Conservation (phyloP, 2,113 vertebrate species). For the Sminthopsis crassicaudata region DNA sequence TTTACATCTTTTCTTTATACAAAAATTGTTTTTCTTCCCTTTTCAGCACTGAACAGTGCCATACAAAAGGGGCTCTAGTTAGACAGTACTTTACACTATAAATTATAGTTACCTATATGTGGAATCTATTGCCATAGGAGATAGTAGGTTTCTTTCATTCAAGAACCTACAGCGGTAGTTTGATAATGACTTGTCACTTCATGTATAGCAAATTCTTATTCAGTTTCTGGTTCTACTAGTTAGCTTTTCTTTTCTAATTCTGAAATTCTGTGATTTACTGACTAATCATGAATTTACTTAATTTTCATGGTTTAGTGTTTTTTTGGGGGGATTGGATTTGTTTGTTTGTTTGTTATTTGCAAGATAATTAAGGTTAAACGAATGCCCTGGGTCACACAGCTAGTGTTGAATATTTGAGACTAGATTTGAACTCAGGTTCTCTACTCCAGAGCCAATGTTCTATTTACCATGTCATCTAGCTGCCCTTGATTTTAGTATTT, state of each 20-base stretch:
- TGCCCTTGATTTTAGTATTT: neutral
- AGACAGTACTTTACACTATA: neutral
- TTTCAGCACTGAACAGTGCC: neutral
- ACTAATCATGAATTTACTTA: neutral
- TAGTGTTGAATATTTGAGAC: too few relatives aligned
- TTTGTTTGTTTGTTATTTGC: too few relatives aligned
- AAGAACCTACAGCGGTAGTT: neutral
- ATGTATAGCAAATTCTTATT: neutral
- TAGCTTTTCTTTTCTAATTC: neutral
- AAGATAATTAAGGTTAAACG: too few relatives aligned
- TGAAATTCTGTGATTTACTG: neutral
- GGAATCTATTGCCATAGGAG: neutral
- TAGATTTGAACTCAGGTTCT: too few relatives aligned
- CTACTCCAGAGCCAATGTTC: too few relatives aligned
- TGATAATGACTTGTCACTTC: neutral
- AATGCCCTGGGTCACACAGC: too few relatives aligned
- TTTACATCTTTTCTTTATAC: neutral
- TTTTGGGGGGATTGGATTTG: too few relatives aligned
- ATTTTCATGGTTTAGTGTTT: neutral
- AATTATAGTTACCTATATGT: neutral
- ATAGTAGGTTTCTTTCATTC: neutral
- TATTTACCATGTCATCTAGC: too few relatives aligned
- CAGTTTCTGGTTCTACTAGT: neutral
- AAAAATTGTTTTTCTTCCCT: neutral
- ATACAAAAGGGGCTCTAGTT: neutral